phyloP scores from a whole-genome alignment of 2,113 vertebrate species.

The Pseudolaguvia tuberculata region DNA sequence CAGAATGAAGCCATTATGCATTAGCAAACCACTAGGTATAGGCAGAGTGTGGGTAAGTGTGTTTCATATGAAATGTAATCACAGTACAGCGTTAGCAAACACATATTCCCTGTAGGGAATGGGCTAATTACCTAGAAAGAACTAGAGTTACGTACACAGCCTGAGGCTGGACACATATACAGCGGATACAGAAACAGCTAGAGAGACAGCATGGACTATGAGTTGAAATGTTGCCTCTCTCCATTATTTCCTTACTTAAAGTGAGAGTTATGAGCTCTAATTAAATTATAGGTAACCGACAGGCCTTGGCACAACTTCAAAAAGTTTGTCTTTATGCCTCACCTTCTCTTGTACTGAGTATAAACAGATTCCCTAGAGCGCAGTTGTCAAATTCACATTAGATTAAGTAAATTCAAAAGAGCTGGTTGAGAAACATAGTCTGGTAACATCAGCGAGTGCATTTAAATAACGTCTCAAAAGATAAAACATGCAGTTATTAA shows the following conservation, averaged over 20 bases:
- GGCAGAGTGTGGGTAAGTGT: not conserved
- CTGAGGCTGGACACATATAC: not conserved
- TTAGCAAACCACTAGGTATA: not conserved
- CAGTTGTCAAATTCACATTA: not conserved
- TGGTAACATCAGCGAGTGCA: not conserved
- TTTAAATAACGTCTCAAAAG: not conserved
- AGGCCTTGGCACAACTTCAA: slow-evolving; percentile 2
- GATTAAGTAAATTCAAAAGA: not conserved
- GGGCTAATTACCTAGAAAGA: slow-evolving; percentile 32
- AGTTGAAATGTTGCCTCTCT: not conserved
- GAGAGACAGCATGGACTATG: not conserved
- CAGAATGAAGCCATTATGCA: not conserved
- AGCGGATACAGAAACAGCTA: not conserved
- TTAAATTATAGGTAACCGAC: slow-evolving; percentile 55
- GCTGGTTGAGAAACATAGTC: not conserved
- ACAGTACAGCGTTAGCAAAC: slow-evolving; percentile 6
- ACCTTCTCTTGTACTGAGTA: not conserved
- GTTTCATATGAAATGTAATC: slow-evolving; percentile 22
- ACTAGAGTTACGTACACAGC: slow-evolving; percentile 13
- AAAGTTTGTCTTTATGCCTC: not conserved
- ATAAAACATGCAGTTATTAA: not conserved
- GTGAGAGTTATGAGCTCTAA: slow-evolving; percentile 48
- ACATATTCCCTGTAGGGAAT: slow-evolving; percentile 21
- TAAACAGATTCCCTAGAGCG: not conserved
- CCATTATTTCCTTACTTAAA: slow-evolving; percentile 19